These are phyloP conservation scores for Mustela nigripes DNA, from an alignment of 2,113 vertebrate genomes.

Conservation along the genomic window DNA sequence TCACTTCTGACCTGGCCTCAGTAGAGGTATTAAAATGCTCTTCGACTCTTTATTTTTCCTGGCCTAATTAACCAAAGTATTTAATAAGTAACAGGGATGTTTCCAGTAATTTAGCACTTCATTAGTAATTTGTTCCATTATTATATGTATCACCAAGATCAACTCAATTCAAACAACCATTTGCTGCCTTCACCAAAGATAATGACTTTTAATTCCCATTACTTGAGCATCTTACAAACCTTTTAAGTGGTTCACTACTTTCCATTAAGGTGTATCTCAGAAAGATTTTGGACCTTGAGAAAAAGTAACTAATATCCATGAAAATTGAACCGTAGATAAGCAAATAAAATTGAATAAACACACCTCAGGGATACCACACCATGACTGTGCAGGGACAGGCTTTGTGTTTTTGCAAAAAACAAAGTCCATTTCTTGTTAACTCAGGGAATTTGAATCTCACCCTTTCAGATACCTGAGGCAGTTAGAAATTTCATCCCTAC, in stretches of 20 bases:
- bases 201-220: slow-evolving; percentile 83
- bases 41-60: slow-evolving; percentile 68
- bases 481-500: slow-evolving; percentile 5
- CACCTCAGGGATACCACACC: slow-evolving; percentile 10
- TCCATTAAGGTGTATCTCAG: slow-evolving; percentile 70
- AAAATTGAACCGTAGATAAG: slow-evolving; percentile 53
- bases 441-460: slow-evolving; percentile 61
- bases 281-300: slow-evolving; percentile 69
- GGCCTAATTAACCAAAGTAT: slow-evolving; percentile 84
- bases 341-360: slow-evolving; percentile 71
- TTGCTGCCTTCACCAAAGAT: slow-evolving; percentile 78
- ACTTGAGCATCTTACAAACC: slow-evolving; percentile 78
- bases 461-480: slow-evolving; percentile 43
- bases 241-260: slow-evolving; percentile 68
- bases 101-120: slow-evolving; percentile 84
- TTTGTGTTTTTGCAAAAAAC: slow-evolving; percentile 65
- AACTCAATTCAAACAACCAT: slow-evolving; percentile 80
- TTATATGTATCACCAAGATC: slow-evolving; percentile 80
- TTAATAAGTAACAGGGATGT: slow-evolving; percentile 84
- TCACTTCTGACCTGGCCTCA: slow-evolving; percentile 77
- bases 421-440: slow-evolving; percentile 59
- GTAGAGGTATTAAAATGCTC: slow-evolving; percentile 60
- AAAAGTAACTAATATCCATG: slow-evolving; percentile 77
- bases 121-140: slow-evolving; percentile 80
- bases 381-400: not conserved